A percentile compares a stretch with the other conserved stretches of the same genome.
Conservation (phyloP, 2,888 invertebrate genomes). For the Odontothrips loti region DNA sequence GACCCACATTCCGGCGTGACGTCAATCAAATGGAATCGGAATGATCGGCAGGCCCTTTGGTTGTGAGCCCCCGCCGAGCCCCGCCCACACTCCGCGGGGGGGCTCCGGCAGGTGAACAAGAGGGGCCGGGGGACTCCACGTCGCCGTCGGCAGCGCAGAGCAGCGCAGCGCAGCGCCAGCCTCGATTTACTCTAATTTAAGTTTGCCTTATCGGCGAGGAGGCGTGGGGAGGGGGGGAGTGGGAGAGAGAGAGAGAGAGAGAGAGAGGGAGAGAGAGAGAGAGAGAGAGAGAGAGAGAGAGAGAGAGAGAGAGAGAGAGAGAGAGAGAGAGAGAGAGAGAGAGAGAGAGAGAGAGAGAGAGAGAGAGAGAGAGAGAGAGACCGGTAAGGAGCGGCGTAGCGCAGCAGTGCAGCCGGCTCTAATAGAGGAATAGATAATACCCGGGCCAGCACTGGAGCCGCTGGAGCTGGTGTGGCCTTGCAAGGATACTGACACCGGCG, state of each 20-base stretch:
- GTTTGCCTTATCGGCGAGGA: neutral
- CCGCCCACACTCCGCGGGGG: too few species aligned
- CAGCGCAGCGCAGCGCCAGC: neutral
- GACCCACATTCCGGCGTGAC: constrained; percentile 1
- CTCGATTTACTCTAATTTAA: constrained; percentile 3
- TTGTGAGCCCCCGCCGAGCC: too few species aligned
- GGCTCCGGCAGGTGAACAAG: too few species aligned
- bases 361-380: neutral
- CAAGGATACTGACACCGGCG: neutral
- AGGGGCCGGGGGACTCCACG: neutral
- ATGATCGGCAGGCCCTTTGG: neutral
- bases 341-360: neutral
- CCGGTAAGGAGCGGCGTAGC: neutral
- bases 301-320: neutral
- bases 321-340: neutral
- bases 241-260: neutral
- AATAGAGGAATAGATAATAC: neutral
- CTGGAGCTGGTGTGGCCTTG: neutral
- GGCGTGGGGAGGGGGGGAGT: neutral
- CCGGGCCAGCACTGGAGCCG: neutral
- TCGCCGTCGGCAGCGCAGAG: neutral
- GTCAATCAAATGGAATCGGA: constrained; percentile 5
- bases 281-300: neutral
- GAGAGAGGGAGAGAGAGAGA: neutral
- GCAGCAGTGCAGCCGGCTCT: neutral